Evolutionary conservation across 2,888 invertebrate species (phyloP), one percentile per base, ranked within the genome.

Genomic region (Thereva nobilitata): DNA sequence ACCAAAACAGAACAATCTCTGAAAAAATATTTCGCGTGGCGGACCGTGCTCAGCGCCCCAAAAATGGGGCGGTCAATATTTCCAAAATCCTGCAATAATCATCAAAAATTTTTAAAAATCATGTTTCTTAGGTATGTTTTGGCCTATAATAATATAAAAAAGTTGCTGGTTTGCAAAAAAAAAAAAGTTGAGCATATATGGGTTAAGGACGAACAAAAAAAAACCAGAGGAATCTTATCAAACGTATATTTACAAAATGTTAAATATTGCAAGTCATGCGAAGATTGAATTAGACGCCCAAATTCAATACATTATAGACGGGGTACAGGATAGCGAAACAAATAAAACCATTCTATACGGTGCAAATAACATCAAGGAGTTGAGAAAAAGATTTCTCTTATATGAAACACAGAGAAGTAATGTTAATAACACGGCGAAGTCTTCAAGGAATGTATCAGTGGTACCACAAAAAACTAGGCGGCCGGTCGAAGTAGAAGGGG

Each of bases 341-440:
- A 63, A 52, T 37, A 63, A 63, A 37, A 42, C 38, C 34, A 63
- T 63, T 34, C 34, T 63, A 5, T 63, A 63, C 52, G 63, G 52
- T 10, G 40, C 5, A 6, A 47, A 12, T 6, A 12, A 10, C 7
- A 6, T 47, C 5, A 47, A 12, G 4, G 47, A 47, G n/a, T 12
- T 47, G 10, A 47, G 23, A 47, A 23, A 47, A 10, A 47, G 23
- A 12, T 12, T 47, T 5, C 10, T 12, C 12, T 23, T 12, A 12
- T 47, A 47, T 47, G n/a, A 5, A 5, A 23, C 47, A 5, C 23
- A 12, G 6, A 47, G 12, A 47, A 12, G 1, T 12, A 45, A 6
- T 6, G 12, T 9, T 6, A 47, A 47, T 10, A 47, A 47, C 10
- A 12, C 12, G 6, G 4, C 1, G 5, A 47, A 47, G 3, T 10